These are phyloP conservation scores for Leptodon cayanensis DNA, from an alignment of 2,797 vertebrate species.

Conservation along the genomic window DNA sequence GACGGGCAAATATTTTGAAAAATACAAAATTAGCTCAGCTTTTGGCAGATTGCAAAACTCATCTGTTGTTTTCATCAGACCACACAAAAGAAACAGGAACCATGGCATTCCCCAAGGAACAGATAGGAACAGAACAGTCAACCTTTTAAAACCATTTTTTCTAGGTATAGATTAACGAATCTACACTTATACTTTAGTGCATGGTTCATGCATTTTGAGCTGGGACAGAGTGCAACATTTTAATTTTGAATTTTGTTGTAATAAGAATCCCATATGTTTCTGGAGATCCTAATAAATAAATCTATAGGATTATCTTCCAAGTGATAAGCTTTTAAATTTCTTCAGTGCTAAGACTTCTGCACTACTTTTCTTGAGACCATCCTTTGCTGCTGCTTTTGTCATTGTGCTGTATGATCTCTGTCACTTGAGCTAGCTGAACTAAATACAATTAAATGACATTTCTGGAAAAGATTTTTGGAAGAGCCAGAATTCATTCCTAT, in stretches of 20 bases:
- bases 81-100: not conserved
- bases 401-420: not conserved
- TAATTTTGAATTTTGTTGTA: not conserved
- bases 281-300: not conserved
- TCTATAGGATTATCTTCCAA: not conserved
- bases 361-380: not conserved
- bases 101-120: not conserved
- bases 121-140: not conserved
- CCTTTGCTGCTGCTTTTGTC: not conserved
- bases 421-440: not conserved
- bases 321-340: not conserved
- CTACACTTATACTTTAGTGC: not conserved
- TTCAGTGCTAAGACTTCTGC: not conserved
- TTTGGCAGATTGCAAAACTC: conserved; percentile 9
- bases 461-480: not conserved
- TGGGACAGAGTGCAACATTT: not conserved
- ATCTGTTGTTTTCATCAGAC: conserved; percentile 32
- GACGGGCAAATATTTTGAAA: not conserved
- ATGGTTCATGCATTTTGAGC: not conserved
- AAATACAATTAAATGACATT: not conserved
- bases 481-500: not conserved
- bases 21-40: conserved; percentile 13
- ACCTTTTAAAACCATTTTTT: not conserved
- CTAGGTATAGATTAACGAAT: not conserved
- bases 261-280: not conserved